Evolutionary conservation across 2,888 invertebrate species (phyloP).

Genomic region (Antheraea yamamai): DNA sequence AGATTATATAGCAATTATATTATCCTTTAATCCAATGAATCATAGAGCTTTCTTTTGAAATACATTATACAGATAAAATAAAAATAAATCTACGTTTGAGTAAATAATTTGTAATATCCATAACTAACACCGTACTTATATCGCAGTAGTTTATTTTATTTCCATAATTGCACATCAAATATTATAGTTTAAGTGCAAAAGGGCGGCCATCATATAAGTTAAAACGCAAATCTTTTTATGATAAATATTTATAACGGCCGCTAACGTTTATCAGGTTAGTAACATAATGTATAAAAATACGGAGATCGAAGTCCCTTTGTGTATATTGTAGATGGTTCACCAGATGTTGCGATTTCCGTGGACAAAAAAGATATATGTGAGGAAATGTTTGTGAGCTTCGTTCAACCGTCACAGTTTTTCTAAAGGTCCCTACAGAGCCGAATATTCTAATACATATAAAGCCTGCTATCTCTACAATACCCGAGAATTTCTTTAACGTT

Average conservation of each 20-base stretch:
- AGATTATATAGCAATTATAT: background rate
- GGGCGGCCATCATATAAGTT: background rate
- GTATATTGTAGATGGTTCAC: slow-evolving; percentile 46
- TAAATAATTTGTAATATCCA: background rate
- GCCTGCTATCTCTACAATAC: background rate
- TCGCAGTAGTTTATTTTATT: no score
- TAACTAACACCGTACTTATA: background rate
- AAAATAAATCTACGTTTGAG: background rate
- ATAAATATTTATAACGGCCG: background rate
- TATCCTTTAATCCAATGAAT: background rate
- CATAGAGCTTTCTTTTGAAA: background rate
- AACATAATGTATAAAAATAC: background rate
- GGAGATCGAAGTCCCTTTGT: slow-evolving; percentile 28
- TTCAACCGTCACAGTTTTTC: slow-evolving; percentile 67
- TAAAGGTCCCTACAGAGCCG: slow-evolving; percentile 28
- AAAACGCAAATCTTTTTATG: background rate
- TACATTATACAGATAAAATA: background rate
- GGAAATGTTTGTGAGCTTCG: slow-evolving; percentile 71
- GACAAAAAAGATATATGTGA: slow-evolving; percentile 65
- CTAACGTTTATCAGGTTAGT: background rate
- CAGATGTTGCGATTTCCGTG: slow-evolving; percentile 76
- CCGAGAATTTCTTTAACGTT: slow-evolving; percentile 4
- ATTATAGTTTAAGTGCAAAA: background rate
- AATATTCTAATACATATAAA: background rate
- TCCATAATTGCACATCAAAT: background rate